These are phyloP conservation scores for Perognathus longimembris DNA, from an alignment of 2,113 vertebrate species.

Conservation along the genomic window DNA sequence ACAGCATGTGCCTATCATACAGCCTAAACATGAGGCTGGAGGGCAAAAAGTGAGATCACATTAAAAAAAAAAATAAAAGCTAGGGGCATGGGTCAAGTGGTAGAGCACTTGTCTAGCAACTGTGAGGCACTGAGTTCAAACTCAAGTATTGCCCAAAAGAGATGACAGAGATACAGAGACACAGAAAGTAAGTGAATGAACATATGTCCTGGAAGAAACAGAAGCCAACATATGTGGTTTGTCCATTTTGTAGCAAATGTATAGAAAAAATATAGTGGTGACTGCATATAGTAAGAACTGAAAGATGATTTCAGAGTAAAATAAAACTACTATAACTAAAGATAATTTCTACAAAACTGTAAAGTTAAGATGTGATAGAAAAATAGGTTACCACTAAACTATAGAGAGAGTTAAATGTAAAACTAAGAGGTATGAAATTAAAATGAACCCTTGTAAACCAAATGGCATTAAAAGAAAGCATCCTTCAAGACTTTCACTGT, in stretches of 20 bases:
- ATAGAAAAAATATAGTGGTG: conserved; percentile 19
- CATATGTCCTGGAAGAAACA: background rate
- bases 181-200: too few species aligned
- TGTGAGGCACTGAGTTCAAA: too few species aligned
- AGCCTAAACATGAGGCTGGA: too few species aligned
- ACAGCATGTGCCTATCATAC: too few species aligned
- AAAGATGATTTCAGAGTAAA: conserved; percentile 23
- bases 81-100: too few species aligned
- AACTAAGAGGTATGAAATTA: conserved; percentile 17
- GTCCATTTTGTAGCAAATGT: conserved; percentile 4
- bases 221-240: background rate
- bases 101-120: too few species aligned
- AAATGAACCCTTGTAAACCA: conserved; percentile 10
- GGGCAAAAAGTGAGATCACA: too few species aligned
- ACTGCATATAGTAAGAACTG: background rate
- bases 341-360: conserved; percentile 21
- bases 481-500: background rate
- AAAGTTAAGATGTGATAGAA: conserved; percentile 41
- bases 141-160: too few species aligned
- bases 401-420: background rate
- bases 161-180: too few species aligned
- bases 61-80: too few species aligned
- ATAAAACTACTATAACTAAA: conserved; percentile 46
- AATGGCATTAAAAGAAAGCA: conserved; percentile 33
- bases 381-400: conserved; percentile 3